Percentiles rank a stretch among this genome's conserved stretches.
Conservation (phyloP, 2,797 vertebrate species). For the Danio aesculapii region DNA sequence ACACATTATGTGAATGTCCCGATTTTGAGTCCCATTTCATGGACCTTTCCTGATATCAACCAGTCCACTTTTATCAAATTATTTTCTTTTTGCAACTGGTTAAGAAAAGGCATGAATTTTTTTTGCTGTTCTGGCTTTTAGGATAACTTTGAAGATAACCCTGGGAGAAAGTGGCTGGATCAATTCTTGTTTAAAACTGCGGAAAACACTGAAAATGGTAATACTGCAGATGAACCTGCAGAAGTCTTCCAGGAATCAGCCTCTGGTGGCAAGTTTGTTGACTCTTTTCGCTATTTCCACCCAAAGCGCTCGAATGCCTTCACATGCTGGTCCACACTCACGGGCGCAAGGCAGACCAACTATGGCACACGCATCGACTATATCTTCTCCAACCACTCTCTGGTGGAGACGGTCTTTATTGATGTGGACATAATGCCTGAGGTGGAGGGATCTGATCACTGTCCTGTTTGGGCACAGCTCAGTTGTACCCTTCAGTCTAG, state of each 20-base stretch:
- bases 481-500: constrained; percentile 74
- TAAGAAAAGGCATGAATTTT: not conserved
- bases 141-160: constrained; percentile 87
- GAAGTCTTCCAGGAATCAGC: constrained; percentile 33
- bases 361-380: constrained; percentile 93
- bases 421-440: constrained; percentile 86
- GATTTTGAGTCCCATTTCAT: too few species aligned
- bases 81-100: not conserved
- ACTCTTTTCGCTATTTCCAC: constrained; percentile 87
- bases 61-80: too few species aligned
- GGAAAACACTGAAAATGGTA: constrained; percentile 40
- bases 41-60: too few species aligned
- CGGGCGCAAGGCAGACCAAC: constrained; percentile 88
- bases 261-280: constrained; percentile 79
- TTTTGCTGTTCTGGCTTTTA: constrained; percentile 58
- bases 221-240: constrained; percentile 42
- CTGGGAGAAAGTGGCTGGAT: constrained; percentile 88
- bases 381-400: constrained; percentile 79
- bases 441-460: constrained; percentile 91
- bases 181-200: constrained; percentile 69
- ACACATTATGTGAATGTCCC: too few species aligned
- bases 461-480: constrained; percentile 85
- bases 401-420: constrained; percentile 78
- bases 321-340: constrained; percentile 89
- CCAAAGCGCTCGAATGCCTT: constrained; percentile 83